Evolutionary conservation across 2,888 invertebrate genomes (phyloP), one percentile per base, ranked within the genome.

Genomic region (Enchytraeus crypticus): DNA sequence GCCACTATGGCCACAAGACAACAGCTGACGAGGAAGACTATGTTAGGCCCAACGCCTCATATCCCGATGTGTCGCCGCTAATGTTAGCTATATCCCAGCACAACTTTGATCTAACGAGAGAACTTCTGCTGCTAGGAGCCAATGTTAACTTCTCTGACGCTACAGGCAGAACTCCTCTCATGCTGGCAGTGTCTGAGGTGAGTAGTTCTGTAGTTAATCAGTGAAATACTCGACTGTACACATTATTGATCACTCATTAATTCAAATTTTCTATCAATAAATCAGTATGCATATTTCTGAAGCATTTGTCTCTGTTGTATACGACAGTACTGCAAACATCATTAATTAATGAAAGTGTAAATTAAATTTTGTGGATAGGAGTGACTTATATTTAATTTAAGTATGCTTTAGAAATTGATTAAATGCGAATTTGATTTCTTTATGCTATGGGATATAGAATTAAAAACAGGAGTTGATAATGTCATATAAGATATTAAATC

Each of bases 131-230:
- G 60, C 67, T 72, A 56, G 74, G 76, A 30, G 80, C 79, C 14
- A 73, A 74, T 29, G 70, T 77, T 2, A 79, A 80, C 66, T 71
- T 75, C 64, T 65, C 75, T 11, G 80, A 80, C 68, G 73, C 71
- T 54, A 62, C 71, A 26, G 74, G 75, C 8, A 63, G 73, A n/a
- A 78, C 78, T 18, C 78, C 80, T 14, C 66, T 81, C 38, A 80
- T 80, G 79, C 76, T 79, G 70, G 79, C 80, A 51, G 77, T 79
- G 14, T 71, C 71, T 67, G 68, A 73, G 73, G 80, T 79, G 69
- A 64, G 71, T 59, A 23, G 2, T 30, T 38, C 11, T n/a, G n/a
- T n/a, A n/a, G n/a, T n/a, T n/a, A n/a, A n/a, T n/a, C n/a, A n/a
- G 14, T 53, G 8, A 11, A 29, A 30, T 11, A 5, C 23, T 53